These are phyloP conservation scores for Ligdia adustata DNA, from an alignment of 2,888 invertebrate species.

Conservation along the genomic window DNA sequence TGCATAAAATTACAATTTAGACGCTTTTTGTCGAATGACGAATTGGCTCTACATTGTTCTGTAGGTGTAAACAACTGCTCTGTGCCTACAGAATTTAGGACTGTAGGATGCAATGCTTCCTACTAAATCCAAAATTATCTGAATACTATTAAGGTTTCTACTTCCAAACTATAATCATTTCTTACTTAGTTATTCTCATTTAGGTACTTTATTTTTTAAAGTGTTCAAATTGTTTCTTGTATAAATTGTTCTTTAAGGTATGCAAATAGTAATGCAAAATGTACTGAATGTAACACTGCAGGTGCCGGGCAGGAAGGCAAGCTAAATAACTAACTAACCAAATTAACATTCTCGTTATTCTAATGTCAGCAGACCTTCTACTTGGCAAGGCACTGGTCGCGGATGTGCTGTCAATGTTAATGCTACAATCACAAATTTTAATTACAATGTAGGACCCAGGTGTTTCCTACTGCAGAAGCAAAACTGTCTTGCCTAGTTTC, in stretches of 20 bases:
- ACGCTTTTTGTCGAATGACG: slow-evolving; percentile 5
- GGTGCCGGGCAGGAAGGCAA: slow-evolving; percentile 24
- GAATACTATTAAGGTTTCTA: no score
- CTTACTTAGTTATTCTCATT: no score
- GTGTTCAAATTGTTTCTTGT: no score
- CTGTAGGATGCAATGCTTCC: slow-evolving; percentile 2
- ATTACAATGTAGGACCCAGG: slow-evolving; percentile 8
- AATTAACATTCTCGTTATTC: slow-evolving; percentile 28
- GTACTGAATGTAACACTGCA: slow-evolving; percentile 12
- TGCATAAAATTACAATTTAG: slow-evolving; percentile 19
- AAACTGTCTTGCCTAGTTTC: slow-evolving; percentile 3
- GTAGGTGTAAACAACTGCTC: slow-evolving; percentile 1
- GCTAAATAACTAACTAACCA: slow-evolving; percentile 21
- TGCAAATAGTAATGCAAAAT: slow-evolving; percentile 10
- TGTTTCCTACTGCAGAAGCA: background rate
- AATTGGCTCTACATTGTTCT: slow-evolving; percentile 9
- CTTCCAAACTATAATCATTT: no score
- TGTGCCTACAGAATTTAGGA: background rate
- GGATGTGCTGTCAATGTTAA: slow-evolving; percentile 24
- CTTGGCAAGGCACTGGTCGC: slow-evolving; percentile 17
- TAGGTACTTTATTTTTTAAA: no score
- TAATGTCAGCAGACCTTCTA: slow-evolving; percentile 16
- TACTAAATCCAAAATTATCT: no score
- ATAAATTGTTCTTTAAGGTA: no score
- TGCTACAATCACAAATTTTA: slow-evolving; percentile 16